Conservation (phyloP, 1,140 invertebrate species). For the Melanaphis sacchari region DNA sequence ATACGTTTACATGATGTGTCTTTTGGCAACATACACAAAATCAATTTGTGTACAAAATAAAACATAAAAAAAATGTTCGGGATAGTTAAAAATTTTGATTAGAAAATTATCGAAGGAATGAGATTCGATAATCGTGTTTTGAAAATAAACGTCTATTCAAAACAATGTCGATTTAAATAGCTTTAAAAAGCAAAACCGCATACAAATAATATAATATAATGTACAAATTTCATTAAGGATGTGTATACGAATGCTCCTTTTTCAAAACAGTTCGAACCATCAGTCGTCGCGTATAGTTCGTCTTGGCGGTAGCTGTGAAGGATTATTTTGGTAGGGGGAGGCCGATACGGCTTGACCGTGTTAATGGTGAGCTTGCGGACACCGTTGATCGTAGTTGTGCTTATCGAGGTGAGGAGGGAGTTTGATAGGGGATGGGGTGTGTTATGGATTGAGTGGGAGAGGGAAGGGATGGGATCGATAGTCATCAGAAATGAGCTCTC, state of each 20-base stretch:
- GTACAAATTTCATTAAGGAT: neutral
- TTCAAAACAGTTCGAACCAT: neutral
- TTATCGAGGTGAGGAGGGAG: too few species aligned
- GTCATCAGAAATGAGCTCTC: slow-evolving; percentile 46
- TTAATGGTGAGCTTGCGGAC: neutral
- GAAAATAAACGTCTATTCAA: neutral
- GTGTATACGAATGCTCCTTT: neutral
- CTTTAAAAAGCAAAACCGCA: neutral
- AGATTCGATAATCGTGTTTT: neutral
- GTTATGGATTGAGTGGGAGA: neutral
- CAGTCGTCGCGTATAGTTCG: neutral
- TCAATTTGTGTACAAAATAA: too few species aligned
- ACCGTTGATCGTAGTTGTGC: neutral
- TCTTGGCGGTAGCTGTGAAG: neutral
- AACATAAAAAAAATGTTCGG: too few species aligned
- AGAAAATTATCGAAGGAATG: too few species aligned
- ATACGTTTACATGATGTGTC: neutral
- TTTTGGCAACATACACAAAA: neutral
- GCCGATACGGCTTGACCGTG: slow-evolving; percentile 1
- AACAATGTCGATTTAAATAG: neutral
- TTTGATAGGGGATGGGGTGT: neutral
- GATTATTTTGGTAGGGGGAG: neutral
- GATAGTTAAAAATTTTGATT: too few species aligned
- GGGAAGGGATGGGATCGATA: slow-evolving; percentile 16
- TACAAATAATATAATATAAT: neutral